Conservation (phyloP, 1,140 invertebrate genomes). For the Drosophila orena region DNA sequence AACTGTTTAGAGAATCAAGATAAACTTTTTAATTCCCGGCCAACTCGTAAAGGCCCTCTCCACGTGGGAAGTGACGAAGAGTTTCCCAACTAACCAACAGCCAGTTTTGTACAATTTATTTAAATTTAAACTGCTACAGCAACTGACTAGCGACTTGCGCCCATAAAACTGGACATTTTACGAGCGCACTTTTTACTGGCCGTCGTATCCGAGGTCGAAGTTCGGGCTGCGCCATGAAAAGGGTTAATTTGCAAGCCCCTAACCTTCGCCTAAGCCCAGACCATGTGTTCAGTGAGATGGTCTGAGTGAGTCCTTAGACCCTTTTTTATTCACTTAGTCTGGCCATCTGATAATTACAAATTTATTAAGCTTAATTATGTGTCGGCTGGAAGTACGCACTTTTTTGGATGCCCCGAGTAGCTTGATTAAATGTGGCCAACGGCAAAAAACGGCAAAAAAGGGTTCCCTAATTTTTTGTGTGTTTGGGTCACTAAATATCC, state of each 20-base stretch:
- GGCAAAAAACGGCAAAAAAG: slow-evolving; percentile 38
- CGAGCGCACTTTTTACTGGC: slow-evolving; percentile 66
- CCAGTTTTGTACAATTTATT: slow-evolving; percentile 81
- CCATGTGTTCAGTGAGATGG: slow-evolving; percentile 49
- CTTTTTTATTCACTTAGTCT: slow-evolving; percentile 76
- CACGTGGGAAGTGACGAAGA: slow-evolving; percentile 67
- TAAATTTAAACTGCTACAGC: slow-evolving; percentile 76
- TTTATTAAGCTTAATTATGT: slow-evolving; percentile 84
- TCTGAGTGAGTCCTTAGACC: slow-evolving; percentile 57
- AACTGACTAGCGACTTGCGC: slow-evolving; percentile 40
- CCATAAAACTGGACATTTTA: slow-evolving; percentile 74
- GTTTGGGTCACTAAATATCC: slow-evolving; percentile 34
- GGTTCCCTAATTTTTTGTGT: slow-evolving; percentile 43
- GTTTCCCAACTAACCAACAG: slow-evolving; percentile 21
- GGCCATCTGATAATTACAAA: slow-evolving; percentile 82
- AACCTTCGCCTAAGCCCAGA: slow-evolving; percentile 8
- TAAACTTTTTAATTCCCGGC: slow-evolving; percentile 77
- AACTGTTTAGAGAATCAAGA: slow-evolving; percentile 81
- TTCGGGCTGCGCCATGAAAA: slow-evolving; percentile 41
- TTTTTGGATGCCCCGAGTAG: slow-evolving; percentile 42
- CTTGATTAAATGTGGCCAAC: slow-evolving; percentile 53
- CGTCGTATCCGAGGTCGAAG: slow-evolving; percentile 25
- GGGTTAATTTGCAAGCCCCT: slow-evolving; percentile 74
- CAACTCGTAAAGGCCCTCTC: slow-evolving; percentile 58
- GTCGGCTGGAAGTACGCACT: slow-evolving; percentile 76